Evolutionary conservation across 2,888 invertebrate genomes (phyloP).

Genomic region (Chrysopilus asiliformis): DNA sequence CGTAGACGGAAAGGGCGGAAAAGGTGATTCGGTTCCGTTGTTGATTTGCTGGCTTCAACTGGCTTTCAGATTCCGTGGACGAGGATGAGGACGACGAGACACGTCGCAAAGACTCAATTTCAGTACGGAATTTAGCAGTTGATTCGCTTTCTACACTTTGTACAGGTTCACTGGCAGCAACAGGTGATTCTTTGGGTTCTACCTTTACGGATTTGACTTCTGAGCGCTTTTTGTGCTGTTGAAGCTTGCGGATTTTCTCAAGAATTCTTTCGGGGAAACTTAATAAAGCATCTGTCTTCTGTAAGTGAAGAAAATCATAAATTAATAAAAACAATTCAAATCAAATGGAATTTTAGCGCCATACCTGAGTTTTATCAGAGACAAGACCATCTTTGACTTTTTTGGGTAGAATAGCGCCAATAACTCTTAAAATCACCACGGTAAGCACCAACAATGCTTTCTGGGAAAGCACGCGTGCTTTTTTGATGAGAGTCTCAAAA

Average conservation of each 20-base stretch:
- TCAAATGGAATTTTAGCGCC: neutral
- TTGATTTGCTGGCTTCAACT: too few relatives aligned
- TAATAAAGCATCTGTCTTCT: conserved; percentile 9
- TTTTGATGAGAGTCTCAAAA: conserved; percentile 11
- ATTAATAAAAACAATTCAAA: neutral
- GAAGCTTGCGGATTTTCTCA: conserved; percentile 7
- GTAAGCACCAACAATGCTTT: conserved; percentile 8
- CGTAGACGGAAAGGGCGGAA: conserved; percentile 15
- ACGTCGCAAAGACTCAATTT: too few relatives aligned
- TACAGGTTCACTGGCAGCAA: neutral
- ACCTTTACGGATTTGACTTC: neutral
- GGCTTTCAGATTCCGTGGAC: too few relatives aligned
- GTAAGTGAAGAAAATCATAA: neutral
- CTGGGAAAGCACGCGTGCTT: conserved; percentile 12
- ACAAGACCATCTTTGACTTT: too few relatives aligned
- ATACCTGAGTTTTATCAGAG: conserved; percentile 13
- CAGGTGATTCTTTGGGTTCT: neutral
- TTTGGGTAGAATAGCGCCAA: conserved; percentile 6
- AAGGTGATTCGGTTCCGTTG: too few relatives aligned
- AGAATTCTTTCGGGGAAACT: conserved; percentile 10
- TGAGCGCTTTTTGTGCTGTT: conserved; percentile 4
- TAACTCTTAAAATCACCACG: conserved; percentile 5
- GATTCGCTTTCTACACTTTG: neutral
- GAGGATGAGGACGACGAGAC: too few relatives aligned
- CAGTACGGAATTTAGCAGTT: neutral